Conservation (phyloP, 2,113 vertebrate genomes). For the Halcyon malimbica region DNA sequence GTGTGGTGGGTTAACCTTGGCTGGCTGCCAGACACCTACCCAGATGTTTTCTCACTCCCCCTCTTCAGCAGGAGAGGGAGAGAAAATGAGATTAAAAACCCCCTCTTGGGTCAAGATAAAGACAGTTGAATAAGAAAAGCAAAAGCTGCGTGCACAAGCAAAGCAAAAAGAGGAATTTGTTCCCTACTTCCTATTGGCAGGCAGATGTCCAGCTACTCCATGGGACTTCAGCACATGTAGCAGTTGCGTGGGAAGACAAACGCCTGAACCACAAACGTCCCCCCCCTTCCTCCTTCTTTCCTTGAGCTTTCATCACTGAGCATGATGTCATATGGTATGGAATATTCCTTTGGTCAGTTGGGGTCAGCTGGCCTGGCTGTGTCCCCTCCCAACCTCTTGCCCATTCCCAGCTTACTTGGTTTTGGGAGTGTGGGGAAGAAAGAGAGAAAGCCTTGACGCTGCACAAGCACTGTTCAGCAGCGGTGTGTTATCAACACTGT, state of each 20-base stretch:
- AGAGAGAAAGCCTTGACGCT: not conserved
- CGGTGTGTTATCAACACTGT: too few relatives aligned
- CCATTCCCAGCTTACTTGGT: not conserved
- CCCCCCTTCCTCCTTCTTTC: not conserved
- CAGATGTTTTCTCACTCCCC: not conserved
- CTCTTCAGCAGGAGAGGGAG: not conserved
- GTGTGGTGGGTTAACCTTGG: not conserved
- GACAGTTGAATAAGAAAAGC: not conserved
- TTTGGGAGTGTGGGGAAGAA: not conserved
- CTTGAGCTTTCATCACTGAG: not conserved
- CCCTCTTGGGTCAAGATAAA: not conserved
- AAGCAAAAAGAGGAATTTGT: not conserved
- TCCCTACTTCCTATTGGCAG: not conserved
- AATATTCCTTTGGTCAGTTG: not conserved
- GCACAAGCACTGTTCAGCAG: not conserved
- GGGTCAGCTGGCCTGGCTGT: not conserved
- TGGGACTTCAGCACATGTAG: not conserved
- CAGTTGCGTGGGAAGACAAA: not conserved
- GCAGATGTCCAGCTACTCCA: not conserved
- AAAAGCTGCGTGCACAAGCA: not conserved
- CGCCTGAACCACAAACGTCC: not conserved
- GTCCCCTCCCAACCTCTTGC: not conserved
- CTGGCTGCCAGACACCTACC: not conserved
- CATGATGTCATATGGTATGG: fast-evolving
- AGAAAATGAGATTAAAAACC: not conserved